These are phyloP conservation scores for Orius insidiosus DNA, from an alignment of 1,140 invertebrate genomes.

Conservation along the genomic window DNA sequence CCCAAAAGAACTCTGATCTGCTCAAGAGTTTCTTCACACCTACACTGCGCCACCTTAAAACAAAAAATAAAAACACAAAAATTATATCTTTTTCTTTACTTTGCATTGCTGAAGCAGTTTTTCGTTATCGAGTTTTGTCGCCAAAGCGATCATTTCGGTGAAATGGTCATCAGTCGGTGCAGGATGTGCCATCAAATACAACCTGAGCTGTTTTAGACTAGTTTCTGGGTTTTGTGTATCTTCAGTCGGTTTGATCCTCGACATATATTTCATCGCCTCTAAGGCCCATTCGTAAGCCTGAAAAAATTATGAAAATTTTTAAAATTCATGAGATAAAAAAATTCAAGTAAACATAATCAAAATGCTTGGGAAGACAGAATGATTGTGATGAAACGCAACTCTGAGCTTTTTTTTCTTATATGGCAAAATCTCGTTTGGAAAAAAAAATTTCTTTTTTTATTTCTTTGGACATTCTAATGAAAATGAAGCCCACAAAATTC, in stretches of 20 bases:
- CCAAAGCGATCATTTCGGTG: constrained; percentile 50
- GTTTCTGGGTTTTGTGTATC: constrained; percentile 28
- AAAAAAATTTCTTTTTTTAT: no score
- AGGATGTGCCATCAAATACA: constrained; percentile 36
- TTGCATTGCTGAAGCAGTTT: constrained; percentile 53
- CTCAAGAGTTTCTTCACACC: constrained; percentile 36
- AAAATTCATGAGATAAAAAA: not conserved
- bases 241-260: constrained; percentile 39
- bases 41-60: constrained; percentile 30
- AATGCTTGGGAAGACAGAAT: not conserved
- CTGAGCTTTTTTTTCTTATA: not conserved
- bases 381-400: not conserved
- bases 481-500: no score
- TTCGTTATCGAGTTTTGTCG: constrained; percentile 53
- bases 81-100: constrained; percentile 18
- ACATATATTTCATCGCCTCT: constrained; percentile 43
- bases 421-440: no score
- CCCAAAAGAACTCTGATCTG: constrained; percentile 29
- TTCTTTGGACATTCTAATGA: no score
- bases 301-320: no score
- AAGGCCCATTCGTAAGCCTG: constrained; percentile 55
- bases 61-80: constrained; percentile 8
- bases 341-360: no score
- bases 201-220: constrained; percentile 33
- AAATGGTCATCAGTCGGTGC: constrained; percentile 42